Conservation (phyloP, 2,797 vertebrate species). For the Propithecus deckenii region DNA sequence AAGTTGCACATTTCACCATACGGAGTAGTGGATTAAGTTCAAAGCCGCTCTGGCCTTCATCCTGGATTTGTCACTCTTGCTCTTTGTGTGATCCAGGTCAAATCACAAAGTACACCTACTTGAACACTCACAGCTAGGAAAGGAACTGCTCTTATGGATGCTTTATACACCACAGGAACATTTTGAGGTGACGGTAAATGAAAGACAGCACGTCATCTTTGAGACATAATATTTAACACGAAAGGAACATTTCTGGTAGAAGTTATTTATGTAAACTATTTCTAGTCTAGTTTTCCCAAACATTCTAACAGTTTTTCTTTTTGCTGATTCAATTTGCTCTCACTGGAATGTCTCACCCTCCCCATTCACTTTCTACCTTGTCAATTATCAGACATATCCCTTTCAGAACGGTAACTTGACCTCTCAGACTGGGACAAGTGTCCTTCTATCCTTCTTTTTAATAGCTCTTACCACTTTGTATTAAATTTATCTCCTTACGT, state of each 20-base stretch:
- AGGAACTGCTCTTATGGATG: background rate
- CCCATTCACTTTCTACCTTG: accelerated
- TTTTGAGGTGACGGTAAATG: background rate
- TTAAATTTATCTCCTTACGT: background rate
- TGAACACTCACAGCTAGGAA: background rate
- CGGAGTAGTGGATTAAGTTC: constrained; percentile 14
- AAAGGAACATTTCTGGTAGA: background rate
- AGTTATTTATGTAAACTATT: background rate
- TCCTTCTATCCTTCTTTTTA: background rate
- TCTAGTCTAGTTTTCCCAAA: background rate
- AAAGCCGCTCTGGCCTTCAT: background rate
- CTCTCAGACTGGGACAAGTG: background rate
- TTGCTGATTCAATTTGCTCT: background rate
- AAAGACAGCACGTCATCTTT: background rate
- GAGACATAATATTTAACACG: background rate
- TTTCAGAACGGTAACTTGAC: background rate
- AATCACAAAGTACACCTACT: background rate
- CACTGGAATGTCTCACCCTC: background rate
- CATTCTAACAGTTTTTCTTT: background rate
- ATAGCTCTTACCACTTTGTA: background rate
- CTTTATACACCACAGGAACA: background rate
- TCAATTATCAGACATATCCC: accelerated
- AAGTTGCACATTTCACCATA: background rate
- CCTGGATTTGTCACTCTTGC: constrained; percentile 23
- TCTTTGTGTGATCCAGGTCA: constrained; percentile 42